Conservation (phyloP, 1,140 invertebrate species). For the Drosophila dunni region DNA sequence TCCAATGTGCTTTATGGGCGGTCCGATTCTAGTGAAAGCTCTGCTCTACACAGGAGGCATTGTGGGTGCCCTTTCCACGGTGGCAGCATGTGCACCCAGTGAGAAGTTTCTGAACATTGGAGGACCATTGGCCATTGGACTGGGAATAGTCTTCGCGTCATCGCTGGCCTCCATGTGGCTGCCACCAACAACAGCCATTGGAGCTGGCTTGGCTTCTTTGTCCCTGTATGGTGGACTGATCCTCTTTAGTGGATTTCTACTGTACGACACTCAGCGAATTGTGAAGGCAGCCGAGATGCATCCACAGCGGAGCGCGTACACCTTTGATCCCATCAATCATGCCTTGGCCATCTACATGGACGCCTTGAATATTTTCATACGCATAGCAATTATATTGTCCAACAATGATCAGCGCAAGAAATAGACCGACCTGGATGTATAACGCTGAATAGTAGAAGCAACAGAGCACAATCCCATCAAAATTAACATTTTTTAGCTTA, state of each 20-base stretch:
- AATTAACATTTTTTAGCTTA: constrained; percentile 10
- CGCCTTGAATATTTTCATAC: constrained; percentile 97
- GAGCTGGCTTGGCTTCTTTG: constrained; percentile 95
- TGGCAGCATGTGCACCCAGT: constrained; percentile 98
- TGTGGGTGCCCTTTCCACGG: constrained; percentile 95
- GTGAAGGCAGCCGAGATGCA: constrained; percentile 93
- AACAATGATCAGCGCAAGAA: constrained; percentile 85
- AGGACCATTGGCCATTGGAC: constrained; percentile 96
- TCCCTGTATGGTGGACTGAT: constrained; percentile 97
- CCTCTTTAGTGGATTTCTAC: constrained; percentile 95
- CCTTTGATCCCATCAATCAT: constrained; percentile 98
- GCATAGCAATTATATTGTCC: constrained; percentile 94
- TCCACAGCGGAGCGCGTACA: constrained; percentile 87
- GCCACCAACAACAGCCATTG: constrained; percentile 94
- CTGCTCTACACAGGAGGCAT: constrained; percentile 97
- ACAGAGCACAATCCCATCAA: background rate
- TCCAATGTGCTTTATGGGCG: constrained; percentile 96
- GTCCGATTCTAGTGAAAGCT: constrained; percentile 94
- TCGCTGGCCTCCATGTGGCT: constrained; percentile 96
- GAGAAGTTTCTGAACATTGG: constrained; percentile 98
- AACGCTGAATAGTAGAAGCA: no score
- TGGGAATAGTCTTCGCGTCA: constrained; percentile 97
- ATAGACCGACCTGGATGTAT: constrained; percentile 13
- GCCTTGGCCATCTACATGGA: constrained; percentile 97
- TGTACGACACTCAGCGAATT: constrained; percentile 98